These are phyloP conservation scores for Frieseomelitta varia DNA, from an alignment of 1,140 invertebrate genomes.

Conservation along the genomic window DNA sequence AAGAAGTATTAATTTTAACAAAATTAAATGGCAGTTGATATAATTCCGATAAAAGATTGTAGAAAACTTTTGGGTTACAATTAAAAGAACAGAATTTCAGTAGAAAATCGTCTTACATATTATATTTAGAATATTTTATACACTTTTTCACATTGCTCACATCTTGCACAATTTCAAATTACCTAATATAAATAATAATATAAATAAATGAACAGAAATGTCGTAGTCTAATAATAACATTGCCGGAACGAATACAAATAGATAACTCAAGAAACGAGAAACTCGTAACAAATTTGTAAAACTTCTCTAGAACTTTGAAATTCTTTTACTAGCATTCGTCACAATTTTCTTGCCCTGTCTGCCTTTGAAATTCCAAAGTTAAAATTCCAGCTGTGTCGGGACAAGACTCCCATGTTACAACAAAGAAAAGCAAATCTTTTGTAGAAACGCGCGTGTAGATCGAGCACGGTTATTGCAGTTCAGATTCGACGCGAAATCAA, in stretches of 20 bases:
- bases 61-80: no score
- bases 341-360: neutral
- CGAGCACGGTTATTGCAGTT: neutral
- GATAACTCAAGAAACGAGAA: neutral
- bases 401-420: neutral
- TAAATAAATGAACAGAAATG: no score
- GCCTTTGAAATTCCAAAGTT: neutral
- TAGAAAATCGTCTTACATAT: no score
- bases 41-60: no score
- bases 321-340: neutral
- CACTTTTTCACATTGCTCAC: no score
- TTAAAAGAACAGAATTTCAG: no score
- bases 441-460: neutral
- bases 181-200: no score
- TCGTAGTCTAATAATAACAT: neutral
- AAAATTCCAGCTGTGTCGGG: neutral
- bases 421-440: neutral
- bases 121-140: no score
- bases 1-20: no score
- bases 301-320: neutral
- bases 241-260: no score
- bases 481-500: constrained; percentile 2
- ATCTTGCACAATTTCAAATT: no score
- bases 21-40: no score
- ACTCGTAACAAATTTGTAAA: neutral